Evolutionary conservation across 1,140 invertebrate species (phyloP).

Genomic region (Trissolcus basalis): DNA sequence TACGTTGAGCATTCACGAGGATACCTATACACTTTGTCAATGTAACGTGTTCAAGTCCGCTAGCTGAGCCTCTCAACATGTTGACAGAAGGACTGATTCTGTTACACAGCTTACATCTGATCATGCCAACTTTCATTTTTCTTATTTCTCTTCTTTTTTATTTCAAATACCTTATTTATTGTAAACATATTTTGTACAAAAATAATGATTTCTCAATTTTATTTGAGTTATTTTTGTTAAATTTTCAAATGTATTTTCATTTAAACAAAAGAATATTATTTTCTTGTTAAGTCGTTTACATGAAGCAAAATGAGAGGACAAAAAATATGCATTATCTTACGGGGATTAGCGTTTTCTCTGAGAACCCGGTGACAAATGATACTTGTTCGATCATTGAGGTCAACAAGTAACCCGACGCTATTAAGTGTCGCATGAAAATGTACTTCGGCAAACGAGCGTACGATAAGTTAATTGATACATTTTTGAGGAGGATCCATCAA

Average conservation of each 20-base stretch:
- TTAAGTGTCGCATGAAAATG: conserved; percentile 30
- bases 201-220: no score
- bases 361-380: background rate
- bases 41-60: conserved; percentile 57
- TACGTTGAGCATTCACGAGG: conserved; percentile 62
- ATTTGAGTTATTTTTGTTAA: no score
- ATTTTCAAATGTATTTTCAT: no score
- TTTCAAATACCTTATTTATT: background rate
- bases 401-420: conserved; percentile 25
- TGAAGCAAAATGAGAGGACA: no score
- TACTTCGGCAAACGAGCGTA: conserved; percentile 16
- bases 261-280: no score
- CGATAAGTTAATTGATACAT: conserved; percentile 40
- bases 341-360: no score
- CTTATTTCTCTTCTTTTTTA: conserved; percentile 4
- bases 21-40: conserved; percentile 67
- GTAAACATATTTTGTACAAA: background rate
- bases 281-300: no score
- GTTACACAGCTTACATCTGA: background rate
- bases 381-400: conserved; percentile 27
- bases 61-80: conserved; percentile 19
- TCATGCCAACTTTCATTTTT: conserved; percentile 15
- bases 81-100: conserved; percentile 35
- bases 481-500: conserved; percentile 28
- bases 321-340: no score